These are phyloP conservation scores for Nasonia giraulti DNA, from an alignment of 1,140 invertebrate genomes.

Conservation along the genomic window DNA sequence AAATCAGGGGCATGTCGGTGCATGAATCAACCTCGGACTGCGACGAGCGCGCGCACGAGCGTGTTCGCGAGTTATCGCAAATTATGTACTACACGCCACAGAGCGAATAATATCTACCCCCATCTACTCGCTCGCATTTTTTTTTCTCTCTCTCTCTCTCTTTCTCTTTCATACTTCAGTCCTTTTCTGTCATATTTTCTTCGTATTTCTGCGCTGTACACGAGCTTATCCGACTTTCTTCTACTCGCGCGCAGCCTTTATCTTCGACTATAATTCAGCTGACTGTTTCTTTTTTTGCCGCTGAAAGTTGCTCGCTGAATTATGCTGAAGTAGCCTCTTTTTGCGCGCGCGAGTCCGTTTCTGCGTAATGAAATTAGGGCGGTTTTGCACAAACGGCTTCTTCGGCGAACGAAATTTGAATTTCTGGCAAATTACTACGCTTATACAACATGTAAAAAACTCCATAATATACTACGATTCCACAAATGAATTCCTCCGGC, in stretches of 20 bases:
- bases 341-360: too few relatives aligned
- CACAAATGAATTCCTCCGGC: too few relatives aligned
- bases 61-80: conserved; percentile 50
- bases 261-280: not conserved
- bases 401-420: too few relatives aligned
- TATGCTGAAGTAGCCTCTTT: too few relatives aligned
- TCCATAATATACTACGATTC: too few relatives aligned
- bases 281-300: not conserved
- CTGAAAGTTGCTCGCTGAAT: too few relatives aligned
- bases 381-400: too few relatives aligned
- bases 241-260: not conserved
- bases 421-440: too few relatives aligned
- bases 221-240: conserved; percentile 1
- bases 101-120: conserved; percentile 28
- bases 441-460: too few relatives aligned
- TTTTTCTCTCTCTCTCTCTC: not conserved
- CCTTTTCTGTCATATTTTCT: not conserved
- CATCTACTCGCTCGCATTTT: not conserved
- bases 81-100: conserved; percentile 46
- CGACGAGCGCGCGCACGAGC: conserved; percentile 10
- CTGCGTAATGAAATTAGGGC: too few relatives aligned
- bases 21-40: conserved; percentile 33
- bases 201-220: not conserved
- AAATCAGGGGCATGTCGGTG: conserved; percentile 45
- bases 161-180: not conserved